A percentile compares a stretch with the other conserved stretches of the same genome.
Conservation (phyloP, 1,140 invertebrate genomes). For the Leptinotarsa lineolata region DNA sequence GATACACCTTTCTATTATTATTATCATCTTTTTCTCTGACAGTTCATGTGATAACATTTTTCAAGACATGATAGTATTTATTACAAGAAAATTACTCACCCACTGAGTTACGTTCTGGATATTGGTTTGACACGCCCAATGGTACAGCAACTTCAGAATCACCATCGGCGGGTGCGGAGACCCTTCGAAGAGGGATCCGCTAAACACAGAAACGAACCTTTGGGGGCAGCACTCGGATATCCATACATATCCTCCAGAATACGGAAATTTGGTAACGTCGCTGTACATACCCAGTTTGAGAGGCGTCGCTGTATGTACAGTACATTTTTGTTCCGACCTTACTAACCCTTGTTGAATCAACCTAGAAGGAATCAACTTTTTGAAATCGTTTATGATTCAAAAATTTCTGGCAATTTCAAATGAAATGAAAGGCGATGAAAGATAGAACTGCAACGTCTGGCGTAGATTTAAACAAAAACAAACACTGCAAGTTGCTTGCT, state of each 20-base stretch:
- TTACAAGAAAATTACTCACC: conserved; percentile 55
- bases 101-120: conserved; percentile 85
- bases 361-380: conserved; percentile 35
- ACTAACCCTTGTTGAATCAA: conserved; percentile 82
- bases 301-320: conserved; percentile 66
- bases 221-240: conserved; percentile 83
- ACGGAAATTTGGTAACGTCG: conserved; percentile 80
- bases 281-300: conserved; percentile 83
- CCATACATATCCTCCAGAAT: conserved; percentile 88
- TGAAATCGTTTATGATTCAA: too few relatives aligned
- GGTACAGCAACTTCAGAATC: conserved; percentile 82
- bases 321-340: conserved; percentile 76
- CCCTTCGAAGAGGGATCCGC: conserved; percentile 83
- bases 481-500: too few relatives aligned
- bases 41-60: too few relatives aligned
- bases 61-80: neutral
- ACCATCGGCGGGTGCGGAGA: conserved; percentile 79
- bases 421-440: too few relatives aligned
- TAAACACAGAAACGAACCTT: conserved; percentile 82
- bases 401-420: too few relatives aligned
- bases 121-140: conserved; percentile 88
- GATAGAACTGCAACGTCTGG: too few relatives aligned
- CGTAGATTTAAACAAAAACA: too few relatives aligned
- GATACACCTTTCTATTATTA: too few relatives aligned
- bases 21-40: too few relatives aligned